Conservation (phyloP, 2,888 invertebrate species). For the Spodoptera exigua region DNA sequence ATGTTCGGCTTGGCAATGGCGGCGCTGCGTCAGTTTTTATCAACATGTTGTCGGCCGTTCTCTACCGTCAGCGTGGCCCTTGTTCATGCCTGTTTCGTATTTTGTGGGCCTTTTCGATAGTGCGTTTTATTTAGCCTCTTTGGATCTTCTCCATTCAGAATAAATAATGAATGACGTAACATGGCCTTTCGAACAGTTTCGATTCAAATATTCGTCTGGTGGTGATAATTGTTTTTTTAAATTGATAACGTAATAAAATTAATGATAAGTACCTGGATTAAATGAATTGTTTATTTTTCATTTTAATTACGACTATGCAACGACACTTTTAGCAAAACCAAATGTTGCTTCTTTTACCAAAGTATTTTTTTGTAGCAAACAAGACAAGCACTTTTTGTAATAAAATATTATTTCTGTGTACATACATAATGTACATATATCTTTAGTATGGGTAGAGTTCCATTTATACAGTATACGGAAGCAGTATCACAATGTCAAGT, state of each 20-base stretch:
- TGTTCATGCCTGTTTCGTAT: conserved; percentile 25
- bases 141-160: conserved; percentile 51
- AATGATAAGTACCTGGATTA: too few relatives aligned
- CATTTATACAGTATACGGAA: conserved; percentile 7
- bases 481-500: conserved; percentile 15
- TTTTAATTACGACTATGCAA: too few relatives aligned
- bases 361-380: too few relatives aligned
- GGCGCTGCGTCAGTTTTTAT: conserved; percentile 69
- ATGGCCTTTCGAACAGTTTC: conserved; percentile 10
- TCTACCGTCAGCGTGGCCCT: conserved; percentile 31
- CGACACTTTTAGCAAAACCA: too few relatives aligned
- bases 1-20: conserved; percentile 71
- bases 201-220: conserved; percentile 7
- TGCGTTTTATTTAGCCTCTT: conserved; percentile 53
- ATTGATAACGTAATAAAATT: neutral
- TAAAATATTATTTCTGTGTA: too few relatives aligned
- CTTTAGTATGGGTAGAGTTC: too few relatives aligned
- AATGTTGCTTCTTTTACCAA: too few relatives aligned
- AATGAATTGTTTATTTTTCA: too few relatives aligned
- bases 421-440: too few relatives aligned
- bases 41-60: conserved; percentile 53
- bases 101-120: conserved; percentile 33
- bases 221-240: conserved; percentile 5
- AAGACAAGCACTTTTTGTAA: too few relatives aligned
- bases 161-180: conserved; percentile 55